Evolutionary conservation across 2,888 invertebrate species (phyloP).

Genomic region (Hypsopygia costalis): DNA sequence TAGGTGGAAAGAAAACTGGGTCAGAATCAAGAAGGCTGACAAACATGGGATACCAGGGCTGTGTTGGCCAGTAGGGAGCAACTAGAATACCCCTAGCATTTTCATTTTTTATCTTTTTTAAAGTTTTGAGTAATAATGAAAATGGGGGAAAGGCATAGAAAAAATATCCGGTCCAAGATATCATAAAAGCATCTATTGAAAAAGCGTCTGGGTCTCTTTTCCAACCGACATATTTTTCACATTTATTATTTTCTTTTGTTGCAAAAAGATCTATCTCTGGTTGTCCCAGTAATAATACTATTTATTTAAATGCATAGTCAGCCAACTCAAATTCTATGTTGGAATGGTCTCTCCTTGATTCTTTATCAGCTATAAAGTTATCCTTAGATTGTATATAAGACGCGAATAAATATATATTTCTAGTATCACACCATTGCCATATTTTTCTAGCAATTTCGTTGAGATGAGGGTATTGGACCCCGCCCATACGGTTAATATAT

Average conservation of each 20-base stretch:
- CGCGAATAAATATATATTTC: slow-evolving; percentile 2
- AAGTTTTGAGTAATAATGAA: slow-evolving; percentile 4
- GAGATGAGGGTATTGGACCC: slow-evolving; percentile 1
- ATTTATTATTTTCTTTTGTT: slow-evolving; percentile 11
- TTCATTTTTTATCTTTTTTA: slow-evolving; percentile 5
- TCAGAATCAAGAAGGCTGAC: background rate
- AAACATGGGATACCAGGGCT: slow-evolving; percentile 8
- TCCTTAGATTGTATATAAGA: slow-evolving; percentile 4
- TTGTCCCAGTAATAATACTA: background rate
- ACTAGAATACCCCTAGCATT: slow-evolving; percentile 9
- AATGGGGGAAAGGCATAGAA: slow-evolving; percentile 10
- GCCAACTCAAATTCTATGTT: slow-evolving; percentile 3
- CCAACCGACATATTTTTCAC: slow-evolving; percentile 7
- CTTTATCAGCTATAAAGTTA: slow-evolving; percentile 1
- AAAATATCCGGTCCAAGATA: slow-evolving; percentile 4
- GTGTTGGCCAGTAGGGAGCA: slow-evolving; percentile 7
- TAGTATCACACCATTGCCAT: slow-evolving; percentile 9
- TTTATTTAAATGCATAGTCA: background rate
- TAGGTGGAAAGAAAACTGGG: background rate
- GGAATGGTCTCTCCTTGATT: background rate
- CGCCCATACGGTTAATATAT: too few relatives aligned
- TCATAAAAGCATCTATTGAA: slow-evolving; percentile 11
- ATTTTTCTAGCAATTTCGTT: background rate
- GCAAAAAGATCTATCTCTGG: slow-evolving; percentile 11
- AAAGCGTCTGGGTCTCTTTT: slow-evolving; percentile 12